phyloP scores from a whole-genome alignment of 2,888 invertebrate species.

The Periphyllus acericola region DNA sequence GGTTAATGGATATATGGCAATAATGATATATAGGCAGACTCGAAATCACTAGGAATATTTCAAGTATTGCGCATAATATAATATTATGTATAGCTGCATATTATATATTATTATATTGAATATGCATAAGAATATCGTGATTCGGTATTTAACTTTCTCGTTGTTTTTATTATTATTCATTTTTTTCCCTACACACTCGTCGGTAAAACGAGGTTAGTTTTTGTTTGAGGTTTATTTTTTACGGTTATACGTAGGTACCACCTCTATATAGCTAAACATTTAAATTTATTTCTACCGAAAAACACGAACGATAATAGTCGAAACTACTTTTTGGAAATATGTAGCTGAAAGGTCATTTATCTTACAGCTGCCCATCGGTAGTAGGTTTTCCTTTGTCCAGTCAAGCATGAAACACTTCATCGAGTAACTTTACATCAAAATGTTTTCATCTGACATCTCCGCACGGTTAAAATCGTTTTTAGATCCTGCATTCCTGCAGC shows the following conservation, averaged over 20 bases:
- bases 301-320: neutral
- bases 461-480: no score
- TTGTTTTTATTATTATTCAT: conserved; percentile 8
- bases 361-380: no score
- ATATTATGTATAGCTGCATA: no score
- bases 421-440: no score
- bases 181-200: neutral
- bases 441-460: no score
- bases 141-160: conserved; percentile 47
- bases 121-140: conserved; percentile 22
- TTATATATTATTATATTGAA: neutral
- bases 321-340: neutral
- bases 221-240: no score
- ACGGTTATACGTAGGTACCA: no score
- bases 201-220: no score
- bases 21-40: neutral
- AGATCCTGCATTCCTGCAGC: no score
- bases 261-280: neutral
- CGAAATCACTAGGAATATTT: neutral
- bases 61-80: neutral
- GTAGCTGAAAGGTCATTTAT: no score
- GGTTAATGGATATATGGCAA: neutral
- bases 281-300: neutral
- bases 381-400: no score
- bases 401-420: no score